A percentile compares a stretch with the other conserved stretches of the same genome.
These are phyloP conservation scores for Brachypodius melanocephalos DNA, from an alignment of 2,113 vertebrate species.

Conservation along the genomic window DNA sequence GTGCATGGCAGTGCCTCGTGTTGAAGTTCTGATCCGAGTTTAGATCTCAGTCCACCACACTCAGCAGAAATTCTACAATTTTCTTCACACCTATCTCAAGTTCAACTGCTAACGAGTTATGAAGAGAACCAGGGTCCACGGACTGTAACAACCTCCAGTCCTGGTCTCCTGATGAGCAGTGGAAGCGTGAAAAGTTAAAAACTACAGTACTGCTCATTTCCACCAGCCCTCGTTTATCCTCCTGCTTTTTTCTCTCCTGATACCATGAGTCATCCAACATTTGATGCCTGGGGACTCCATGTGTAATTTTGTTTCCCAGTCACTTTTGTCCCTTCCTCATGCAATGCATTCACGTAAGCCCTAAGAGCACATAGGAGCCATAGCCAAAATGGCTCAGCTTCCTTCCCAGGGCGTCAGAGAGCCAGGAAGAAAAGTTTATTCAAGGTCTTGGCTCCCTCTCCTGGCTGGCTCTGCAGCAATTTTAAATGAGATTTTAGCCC, in stretches of 20 bases:
- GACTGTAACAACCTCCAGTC: background rate
- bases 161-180: background rate
- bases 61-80: background rate
- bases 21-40: background rate
- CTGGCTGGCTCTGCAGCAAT: conserved; percentile 54
- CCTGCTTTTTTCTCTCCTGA: background rate
- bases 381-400: conserved; percentile 54
- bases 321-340: background rate
- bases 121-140: background rate
- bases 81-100: background rate
- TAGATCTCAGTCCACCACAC: background rate
- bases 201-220: background rate
- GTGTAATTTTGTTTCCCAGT: background rate
- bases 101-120: background rate
- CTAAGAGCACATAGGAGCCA: background rate
- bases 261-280: background rate
- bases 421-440: conserved; percentile 43
- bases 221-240: background rate
- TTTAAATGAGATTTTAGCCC: background rate
- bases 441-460: conserved; percentile 71
- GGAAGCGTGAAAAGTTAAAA: background rate
- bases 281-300: background rate
- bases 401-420: background rate
- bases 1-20: background rate
- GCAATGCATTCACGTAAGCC: background rate